Conservation (phyloP, 2,797 vertebrate genomes). For the Eospalax fontanierii region DNA sequence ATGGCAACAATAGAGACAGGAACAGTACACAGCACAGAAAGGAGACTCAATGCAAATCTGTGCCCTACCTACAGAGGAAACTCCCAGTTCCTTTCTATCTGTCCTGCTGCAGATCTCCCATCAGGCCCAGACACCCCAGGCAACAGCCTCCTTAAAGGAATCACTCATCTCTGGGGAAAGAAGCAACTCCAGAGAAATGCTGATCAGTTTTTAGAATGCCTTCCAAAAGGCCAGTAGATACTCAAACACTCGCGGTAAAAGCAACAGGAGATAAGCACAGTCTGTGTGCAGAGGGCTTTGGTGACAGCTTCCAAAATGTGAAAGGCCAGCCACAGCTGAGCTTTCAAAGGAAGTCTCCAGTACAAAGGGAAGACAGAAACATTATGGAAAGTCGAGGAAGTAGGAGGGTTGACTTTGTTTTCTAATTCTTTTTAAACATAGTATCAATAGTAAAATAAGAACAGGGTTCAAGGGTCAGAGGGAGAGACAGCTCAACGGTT, state of each 20-base stretch:
- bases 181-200: background rate
- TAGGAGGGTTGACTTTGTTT: too few species aligned
- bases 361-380: too few species aligned
- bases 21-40: background rate
- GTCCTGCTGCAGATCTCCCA: background rate
- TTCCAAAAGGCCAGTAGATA: background rate
- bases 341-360: background rate
- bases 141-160: background rate
- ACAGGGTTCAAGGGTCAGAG: background rate
- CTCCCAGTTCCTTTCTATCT: too few species aligned
- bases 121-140: too few species aligned
- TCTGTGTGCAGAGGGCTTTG: background rate
- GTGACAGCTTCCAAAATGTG: background rate
- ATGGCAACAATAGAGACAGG: background rate
- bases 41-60: background rate
- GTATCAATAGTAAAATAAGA: background rate
- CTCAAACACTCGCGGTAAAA: background rate
- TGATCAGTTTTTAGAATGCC: background rate
- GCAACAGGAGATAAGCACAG: background rate
- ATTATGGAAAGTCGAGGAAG: too few species aligned
- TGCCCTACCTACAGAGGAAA: background rate
- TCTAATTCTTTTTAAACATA: background rate
- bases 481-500: too few species aligned
- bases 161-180: background rate
- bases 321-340: background rate